Percentiles rank a stretch among this genome's conserved stretches.
phyloP scores from a whole-genome alignment of 2,113 vertebrate genomes.

The Halcyon senegalensis region DNA sequence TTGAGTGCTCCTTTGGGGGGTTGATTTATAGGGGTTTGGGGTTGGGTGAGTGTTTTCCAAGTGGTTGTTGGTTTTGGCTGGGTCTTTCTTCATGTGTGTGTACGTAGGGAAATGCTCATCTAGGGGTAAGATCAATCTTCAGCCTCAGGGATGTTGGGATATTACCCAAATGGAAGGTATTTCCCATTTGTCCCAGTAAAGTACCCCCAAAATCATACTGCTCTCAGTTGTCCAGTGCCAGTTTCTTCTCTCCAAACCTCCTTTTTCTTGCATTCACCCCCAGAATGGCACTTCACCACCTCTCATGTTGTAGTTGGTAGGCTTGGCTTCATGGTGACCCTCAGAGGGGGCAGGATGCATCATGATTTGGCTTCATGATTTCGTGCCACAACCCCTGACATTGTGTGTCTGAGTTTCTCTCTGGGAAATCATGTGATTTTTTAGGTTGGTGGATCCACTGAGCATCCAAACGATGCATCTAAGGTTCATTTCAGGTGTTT shows the following conservation, averaged over 20 bases:
- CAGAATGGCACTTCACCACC: background rate
- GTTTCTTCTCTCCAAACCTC: background rate
- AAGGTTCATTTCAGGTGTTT: background rate
- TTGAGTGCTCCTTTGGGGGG: fast-evolving
- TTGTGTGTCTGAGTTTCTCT: background rate
- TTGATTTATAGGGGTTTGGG: background rate
- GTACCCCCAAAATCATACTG: background rate
- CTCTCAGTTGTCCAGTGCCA: background rate
- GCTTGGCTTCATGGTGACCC: background rate
- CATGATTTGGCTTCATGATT: background rate
- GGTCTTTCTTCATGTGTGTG: background rate
- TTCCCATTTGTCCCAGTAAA: background rate
- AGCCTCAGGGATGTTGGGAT: background rate
- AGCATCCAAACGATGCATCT: background rate
- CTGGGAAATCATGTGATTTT: background rate
- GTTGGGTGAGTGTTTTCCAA: background rate
- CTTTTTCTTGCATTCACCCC: background rate
- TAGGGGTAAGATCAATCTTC: fast-evolving
- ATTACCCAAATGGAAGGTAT: background rate
- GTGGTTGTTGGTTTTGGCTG: background rate
- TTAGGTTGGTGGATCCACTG: background rate
- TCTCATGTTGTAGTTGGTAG: fast-evolving
- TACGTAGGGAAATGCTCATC: fast-evolving
- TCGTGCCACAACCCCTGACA: fast-evolving
- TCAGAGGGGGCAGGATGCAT: fast-evolving